Conservation (phyloP, 2,888 invertebrate genomes). For the Drosophila sordidapex region DNA sequence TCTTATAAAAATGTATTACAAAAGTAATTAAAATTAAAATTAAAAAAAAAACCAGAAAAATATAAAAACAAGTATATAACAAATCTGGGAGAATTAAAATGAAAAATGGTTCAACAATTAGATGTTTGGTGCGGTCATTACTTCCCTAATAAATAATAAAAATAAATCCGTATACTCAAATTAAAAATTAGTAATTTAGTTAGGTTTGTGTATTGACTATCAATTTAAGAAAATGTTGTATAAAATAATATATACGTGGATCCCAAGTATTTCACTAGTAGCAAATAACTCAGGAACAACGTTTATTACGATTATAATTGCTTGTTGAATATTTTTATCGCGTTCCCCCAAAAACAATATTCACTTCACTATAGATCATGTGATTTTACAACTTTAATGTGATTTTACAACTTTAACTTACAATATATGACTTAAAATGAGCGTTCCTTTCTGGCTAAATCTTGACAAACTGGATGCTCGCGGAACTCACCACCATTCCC, state of each 20-base stretch:
- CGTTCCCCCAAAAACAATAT: not conserved
- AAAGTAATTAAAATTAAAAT: not conserved
- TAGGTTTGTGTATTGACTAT: not conserved
- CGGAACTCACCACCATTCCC: not conserved
- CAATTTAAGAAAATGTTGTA: not conserved
- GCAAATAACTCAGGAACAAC: not conserved
- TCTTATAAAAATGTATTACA: not conserved
- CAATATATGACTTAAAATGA: no score
- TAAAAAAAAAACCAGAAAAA: not conserved
- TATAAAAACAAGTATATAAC: not conserved
- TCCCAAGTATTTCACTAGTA: not conserved
- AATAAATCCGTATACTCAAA: not conserved
- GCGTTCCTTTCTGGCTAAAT: not conserved
- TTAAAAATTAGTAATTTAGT: not conserved
- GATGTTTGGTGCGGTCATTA: not conserved
- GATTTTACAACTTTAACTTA: no score
- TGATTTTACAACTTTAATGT: no score
- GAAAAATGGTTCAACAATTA: not conserved
- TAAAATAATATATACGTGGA: fast-evolving
- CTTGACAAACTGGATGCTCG: not conserved
- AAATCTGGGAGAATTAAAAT: not conserved
- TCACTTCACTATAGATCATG: not conserved
- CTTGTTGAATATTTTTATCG: not conserved
- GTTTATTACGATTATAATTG: not conserved
- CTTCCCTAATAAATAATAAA: not conserved